Evolutionary conservation across 2,113 vertebrate species (phyloP), one percentile per base, ranked within the genome.

Genomic region (Tragelaphus buxtoni): DNA sequence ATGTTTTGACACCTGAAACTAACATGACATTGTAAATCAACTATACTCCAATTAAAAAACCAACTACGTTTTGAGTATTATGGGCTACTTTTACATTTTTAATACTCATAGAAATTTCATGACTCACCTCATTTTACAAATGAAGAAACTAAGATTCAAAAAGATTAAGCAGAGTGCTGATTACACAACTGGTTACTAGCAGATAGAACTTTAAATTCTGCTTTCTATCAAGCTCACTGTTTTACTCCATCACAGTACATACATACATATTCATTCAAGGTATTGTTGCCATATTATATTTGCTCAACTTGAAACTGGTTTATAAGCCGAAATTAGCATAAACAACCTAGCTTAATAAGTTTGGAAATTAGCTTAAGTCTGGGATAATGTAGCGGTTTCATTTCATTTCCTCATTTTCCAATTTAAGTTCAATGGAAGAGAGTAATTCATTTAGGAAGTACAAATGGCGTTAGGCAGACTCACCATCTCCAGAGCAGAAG

Each of bases 301-400:
- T 56, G 53, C 13, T 89, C 58, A 32, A 81, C 56, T 58, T 86
- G 22, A 65, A 69, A 91, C 35, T 82, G 61, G 74, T 72, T 80
- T 96, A 56, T 74, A 80, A 94, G 63, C n/a, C 32, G 20, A 97
- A 85, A 92, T 83, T 49, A 49, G 22, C 81, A 88, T 26, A 94
- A 91, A 80, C 11, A 61, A 69, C 35, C 56, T 35, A 81, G 22
- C 72, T 91, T 4, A 32, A 28, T 42, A 69, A 79, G 42, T 92
- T 35, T 77, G 82, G 45, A 76, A 94, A 91, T 89, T 42, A 58
- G 47, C 51, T 93, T 61, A 82, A 35, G 42, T 35, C 26, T 2
- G 17, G 16, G 8, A 65, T 93, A 84, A 82, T 16, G 63, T 1
- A 56, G 18, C 56, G 11, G n/a, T 39, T 69, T 83, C 32, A 30